phyloP scores from a whole-genome alignment of 1,140 invertebrate species.

The Brachionus rotundiformis region DNA sequence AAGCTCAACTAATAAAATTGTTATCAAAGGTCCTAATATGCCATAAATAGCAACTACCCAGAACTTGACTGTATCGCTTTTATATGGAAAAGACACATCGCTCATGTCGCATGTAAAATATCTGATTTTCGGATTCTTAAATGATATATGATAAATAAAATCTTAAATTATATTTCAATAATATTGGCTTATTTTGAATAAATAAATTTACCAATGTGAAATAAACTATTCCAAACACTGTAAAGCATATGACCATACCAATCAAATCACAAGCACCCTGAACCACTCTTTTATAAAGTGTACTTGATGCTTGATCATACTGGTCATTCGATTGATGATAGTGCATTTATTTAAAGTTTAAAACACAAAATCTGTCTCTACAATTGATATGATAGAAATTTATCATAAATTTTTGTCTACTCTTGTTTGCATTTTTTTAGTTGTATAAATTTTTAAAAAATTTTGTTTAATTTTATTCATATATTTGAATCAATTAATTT shows the following conservation, averaged over 20 bases:
- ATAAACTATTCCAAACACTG: slow-evolving; percentile 31
- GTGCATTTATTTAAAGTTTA: not conserved
- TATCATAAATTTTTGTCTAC: not conserved
- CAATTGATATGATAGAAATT: not conserved
- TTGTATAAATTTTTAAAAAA: no score
- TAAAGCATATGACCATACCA: slow-evolving; percentile 29
- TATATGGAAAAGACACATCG: slow-evolving; percentile 35
- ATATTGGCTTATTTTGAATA: not conserved
- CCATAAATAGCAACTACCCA: slow-evolving; percentile 43
- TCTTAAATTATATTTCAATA: no score
- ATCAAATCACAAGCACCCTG: slow-evolving; percentile 17
- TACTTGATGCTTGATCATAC: not conserved
- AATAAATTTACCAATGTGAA: not conserved
- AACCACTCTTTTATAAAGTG: not conserved
- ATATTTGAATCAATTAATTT: not conserved
- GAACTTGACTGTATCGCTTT: slow-evolving; percentile 29
- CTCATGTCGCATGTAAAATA: slow-evolving; percentile 50
- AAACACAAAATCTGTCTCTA: not conserved
- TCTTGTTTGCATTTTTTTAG: not conserved
- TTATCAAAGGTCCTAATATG: not conserved
- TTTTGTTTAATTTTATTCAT: not conserved
- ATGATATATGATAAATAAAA: no score
- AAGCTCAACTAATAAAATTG: slow-evolving; percentile 33
- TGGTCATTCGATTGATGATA: not conserved
- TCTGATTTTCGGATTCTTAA: slow-evolving; percentile 26